Evolutionary conservation across 2,113 vertebrate genomes (phyloP).

Genomic region (Zosterops lateralis): DNA sequence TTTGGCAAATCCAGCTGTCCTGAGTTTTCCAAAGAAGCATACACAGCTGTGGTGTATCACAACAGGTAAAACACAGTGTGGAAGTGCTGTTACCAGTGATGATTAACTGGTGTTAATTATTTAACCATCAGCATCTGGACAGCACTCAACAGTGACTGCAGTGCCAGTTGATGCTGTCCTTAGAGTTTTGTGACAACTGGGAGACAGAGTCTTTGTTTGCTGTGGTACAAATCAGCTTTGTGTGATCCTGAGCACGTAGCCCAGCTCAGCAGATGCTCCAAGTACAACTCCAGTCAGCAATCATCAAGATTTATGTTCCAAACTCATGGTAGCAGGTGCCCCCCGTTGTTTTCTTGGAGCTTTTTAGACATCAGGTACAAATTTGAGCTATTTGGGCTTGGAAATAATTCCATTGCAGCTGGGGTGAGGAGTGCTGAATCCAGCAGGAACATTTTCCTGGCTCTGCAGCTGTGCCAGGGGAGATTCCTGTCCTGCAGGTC

Average conservation of each 20-base stretch:
- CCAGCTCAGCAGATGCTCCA: neutral
- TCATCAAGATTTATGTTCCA: neutral
- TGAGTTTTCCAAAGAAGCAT: conserved; percentile 95
- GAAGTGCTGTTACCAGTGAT: neutral
- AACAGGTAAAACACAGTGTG: conserved; percentile 83
- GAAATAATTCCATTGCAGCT: neutral
- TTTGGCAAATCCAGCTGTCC: conserved; percentile 98
- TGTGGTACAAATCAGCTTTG: neutral
- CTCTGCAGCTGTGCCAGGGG: neutral
- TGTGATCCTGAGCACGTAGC: conserved; percentile 3
- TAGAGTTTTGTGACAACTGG: neutral
- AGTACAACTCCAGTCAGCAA: neutral
- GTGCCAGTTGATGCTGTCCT: neutral
- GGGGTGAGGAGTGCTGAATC: neutral
- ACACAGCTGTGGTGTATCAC: conserved; percentile 96
- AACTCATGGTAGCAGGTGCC: neutral
- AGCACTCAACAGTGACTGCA: neutral
- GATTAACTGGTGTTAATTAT: neutral
- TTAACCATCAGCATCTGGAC: neutral
- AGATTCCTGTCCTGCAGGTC: neutral
- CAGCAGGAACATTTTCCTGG: neutral
- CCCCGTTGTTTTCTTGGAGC: neutral
- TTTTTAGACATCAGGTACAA: neutral
- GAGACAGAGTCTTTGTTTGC: neutral
- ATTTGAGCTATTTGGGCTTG: neutral